Base-by-base conservation (phyloP, 2,888 invertebrate species). In the Patella ulyssiponensis region DNA sequence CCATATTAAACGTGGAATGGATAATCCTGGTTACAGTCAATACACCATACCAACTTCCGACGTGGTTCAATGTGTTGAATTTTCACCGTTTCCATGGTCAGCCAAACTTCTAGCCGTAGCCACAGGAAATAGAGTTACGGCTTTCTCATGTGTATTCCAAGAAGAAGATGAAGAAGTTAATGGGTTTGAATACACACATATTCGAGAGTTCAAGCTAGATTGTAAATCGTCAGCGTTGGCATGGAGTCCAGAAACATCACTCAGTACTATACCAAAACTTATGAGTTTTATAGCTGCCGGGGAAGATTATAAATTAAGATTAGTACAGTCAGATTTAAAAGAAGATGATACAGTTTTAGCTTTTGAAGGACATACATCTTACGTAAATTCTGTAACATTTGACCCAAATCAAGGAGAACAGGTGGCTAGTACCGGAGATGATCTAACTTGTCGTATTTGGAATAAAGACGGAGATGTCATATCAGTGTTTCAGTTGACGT, bases 381-480 rank as follows among this genome's bases (percentile, higher is more conserved):
- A 95, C 88, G 93, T 95, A 17, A 96, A 96, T 90, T 94, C 94
- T 81, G 90, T 95, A 27, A 93, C 94, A 14, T 96, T 94, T 93
- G 95, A 95, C 86, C 93, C 94, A 17, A 94, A 94, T 77, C 85
- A 86, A 74, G 95, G 95, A 51, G 94, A 94, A 77, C 93, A 94
- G 83, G 89, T 96, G 75, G 95, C 95, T 20, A 95, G 95, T n/a
- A 94, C 94, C 1, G 94, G 95, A 83, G 96, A 96, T 91, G 96
- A 96, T 90, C 94, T 94, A 82, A 94, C 95, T 0, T 95, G 95
- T 86, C 94, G 94, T 86, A 92, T 96, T 52, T 96, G 95, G 95
- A 84, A 86, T 64, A 74, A 79, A 70, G 92, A 93, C 53, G 92
- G 92, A 58, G 93, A 93, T 82, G 93, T 93, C 84, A 90, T 93